phyloP scores from a whole-genome alignment of 2,797 vertebrate genomes.

The Rhinatrema bivittatum region DNA sequence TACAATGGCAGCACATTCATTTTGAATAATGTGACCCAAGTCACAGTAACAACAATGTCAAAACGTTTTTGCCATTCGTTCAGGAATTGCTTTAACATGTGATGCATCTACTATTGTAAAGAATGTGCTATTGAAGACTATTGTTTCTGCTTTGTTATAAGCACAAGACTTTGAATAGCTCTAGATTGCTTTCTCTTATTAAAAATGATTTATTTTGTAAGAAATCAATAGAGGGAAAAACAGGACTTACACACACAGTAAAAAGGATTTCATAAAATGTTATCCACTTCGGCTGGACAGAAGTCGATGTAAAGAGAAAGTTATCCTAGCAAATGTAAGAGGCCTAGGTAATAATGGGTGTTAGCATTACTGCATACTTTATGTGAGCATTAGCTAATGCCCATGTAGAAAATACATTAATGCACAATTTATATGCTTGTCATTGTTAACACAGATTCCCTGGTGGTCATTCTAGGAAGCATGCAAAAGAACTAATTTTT shows the following conservation, averaged over 20 bases:
- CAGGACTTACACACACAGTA: conserved; percentile 5
- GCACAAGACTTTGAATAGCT: conserved; percentile 8
- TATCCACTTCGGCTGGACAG: no score
- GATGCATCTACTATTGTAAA: conserved; percentile 8
- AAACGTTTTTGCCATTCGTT: conserved; percentile 13
- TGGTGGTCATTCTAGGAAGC: no score
- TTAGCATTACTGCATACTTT: no score
- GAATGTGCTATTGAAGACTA: conserved; percentile 1
- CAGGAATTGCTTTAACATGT: conserved; percentile 1
- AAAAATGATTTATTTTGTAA: conserved; percentile 16
- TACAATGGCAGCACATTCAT: conserved; percentile 7
- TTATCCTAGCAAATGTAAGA: no score
- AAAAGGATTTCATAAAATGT: conserved; percentile 7
- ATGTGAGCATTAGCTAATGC: no score
- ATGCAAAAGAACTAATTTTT: no score
- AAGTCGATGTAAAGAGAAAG: no score
- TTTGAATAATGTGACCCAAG: conserved; percentile 17
- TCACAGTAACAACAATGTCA: background rate
- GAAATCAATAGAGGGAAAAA: conserved; percentile 21
- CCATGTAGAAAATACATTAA: no score
- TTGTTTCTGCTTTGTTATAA: conserved; percentile 4
- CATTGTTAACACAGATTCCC: no score
- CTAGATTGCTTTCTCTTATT: conserved; percentile 3
- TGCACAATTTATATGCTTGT: no score
- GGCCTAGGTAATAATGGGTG: no score